Conservation (phyloP, 2,113 vertebrate genomes). For the Nansenia antarctica region DNA sequence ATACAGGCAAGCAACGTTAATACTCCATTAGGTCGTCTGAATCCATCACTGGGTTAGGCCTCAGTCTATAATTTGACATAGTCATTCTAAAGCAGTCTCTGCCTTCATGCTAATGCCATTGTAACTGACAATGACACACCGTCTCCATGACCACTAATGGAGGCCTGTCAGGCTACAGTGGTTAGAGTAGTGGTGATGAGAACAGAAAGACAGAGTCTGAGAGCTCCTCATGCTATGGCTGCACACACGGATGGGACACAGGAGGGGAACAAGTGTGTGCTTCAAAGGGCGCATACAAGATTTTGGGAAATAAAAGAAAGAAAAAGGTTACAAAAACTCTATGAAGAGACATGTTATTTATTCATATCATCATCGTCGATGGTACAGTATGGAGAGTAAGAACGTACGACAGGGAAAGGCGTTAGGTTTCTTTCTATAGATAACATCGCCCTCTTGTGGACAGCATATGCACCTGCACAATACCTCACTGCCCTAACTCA, state of each 20-base stretch:
- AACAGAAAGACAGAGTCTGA: not conserved
- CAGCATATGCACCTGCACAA: not conserved
- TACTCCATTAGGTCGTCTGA: too few relatives aligned
- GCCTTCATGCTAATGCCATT: not conserved
- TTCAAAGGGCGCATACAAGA: too few relatives aligned
- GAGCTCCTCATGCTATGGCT: too few relatives aligned
- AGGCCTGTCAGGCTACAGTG: not conserved
- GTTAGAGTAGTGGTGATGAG: not conserved
- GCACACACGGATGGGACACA: too few relatives aligned
- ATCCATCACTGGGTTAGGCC: not conserved
- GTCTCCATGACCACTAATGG: not conserved
- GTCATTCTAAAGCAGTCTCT: not conserved
- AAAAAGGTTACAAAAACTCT: not conserved
- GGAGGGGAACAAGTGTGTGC: too few relatives aligned
- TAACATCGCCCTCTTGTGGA: not conserved
- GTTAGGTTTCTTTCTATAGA: not conserved
- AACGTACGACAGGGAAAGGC: too few relatives aligned
- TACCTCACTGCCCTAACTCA: not conserved
- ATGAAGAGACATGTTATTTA: not conserved
- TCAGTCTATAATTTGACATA: too few relatives aligned
- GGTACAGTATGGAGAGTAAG: not conserved
- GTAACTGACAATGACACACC: not conserved
- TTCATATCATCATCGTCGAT: too few relatives aligned
- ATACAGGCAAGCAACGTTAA: too few relatives aligned
- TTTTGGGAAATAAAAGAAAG: too few relatives aligned